These are phyloP conservation scores for Conger conger DNA, from an alignment of 2,113 vertebrate genomes.

Conservation along the genomic window DNA sequence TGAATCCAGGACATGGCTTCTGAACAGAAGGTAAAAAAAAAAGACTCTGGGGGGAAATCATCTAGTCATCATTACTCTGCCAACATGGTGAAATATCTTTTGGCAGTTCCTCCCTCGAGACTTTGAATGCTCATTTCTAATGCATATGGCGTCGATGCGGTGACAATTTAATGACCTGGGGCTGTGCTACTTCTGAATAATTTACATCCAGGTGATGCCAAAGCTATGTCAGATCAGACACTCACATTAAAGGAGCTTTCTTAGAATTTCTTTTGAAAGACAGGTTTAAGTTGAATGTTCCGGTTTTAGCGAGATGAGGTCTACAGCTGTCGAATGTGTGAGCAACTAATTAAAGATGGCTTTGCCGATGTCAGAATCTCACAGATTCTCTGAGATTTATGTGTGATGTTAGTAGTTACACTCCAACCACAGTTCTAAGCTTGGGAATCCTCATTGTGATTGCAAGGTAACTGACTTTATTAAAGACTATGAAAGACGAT, in stretches of 20 bases:
- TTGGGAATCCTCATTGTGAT: neutral
- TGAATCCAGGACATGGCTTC: neutral
- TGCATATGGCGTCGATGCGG: neutral
- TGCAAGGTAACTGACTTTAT: neutral
- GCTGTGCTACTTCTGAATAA: neutral
- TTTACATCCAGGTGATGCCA: neutral
- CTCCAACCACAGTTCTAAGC: neutral
- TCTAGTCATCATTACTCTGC: constrained; percentile 1
- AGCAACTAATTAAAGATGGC: neutral
- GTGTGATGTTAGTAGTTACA: too few species aligned
- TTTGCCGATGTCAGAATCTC: neutral
- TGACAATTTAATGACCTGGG: neutral
- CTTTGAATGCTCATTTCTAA: neutral
- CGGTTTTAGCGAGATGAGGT: neutral
- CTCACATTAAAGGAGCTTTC: neutral
- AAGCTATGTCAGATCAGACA: neutral
- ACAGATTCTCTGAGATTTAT: neutral
- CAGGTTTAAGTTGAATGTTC: neutral
- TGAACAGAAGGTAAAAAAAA: neutral
- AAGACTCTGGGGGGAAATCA: neutral
- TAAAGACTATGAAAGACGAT: neutral
- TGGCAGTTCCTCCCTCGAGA: neutral
- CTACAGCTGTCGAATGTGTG: neutral
- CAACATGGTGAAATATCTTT: neutral
- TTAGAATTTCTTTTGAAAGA: neutral